Percentiles rank a stretch among this genome's conserved stretches.
Conservation (phyloP, 2,888 invertebrate genomes). For the Clistopyga incitator region DNA sequence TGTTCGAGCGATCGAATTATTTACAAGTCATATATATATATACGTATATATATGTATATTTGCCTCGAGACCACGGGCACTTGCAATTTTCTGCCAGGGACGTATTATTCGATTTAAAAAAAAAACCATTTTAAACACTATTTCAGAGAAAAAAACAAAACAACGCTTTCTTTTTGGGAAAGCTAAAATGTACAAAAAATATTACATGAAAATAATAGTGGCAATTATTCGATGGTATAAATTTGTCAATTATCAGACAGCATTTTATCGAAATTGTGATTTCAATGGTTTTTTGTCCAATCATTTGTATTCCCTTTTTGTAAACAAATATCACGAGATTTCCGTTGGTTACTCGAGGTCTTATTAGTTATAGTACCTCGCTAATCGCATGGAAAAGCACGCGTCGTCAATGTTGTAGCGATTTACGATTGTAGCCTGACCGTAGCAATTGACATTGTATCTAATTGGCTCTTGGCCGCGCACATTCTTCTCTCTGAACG, state of each 20-base stretch:
- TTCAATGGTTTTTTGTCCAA: constrained; percentile 9
- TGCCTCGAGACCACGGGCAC: constrained; percentile 4
- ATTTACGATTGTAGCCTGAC: constrained; percentile 27
- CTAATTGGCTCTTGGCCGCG: constrained; percentile 37
- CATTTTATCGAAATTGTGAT: background rate
- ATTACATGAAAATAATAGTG: background rate
- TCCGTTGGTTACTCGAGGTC: constrained; percentile 31
- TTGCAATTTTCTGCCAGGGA: background rate
- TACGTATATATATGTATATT: constrained; percentile 14
- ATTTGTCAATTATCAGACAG: background rate
- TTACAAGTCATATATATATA: constrained; percentile 47
- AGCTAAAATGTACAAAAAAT: constrained; percentile 2
- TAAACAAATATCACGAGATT: constrained; percentile 16
- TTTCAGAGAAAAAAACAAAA: constrained; percentile 16
- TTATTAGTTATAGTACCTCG: constrained; percentile 19
- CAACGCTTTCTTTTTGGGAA: no score
- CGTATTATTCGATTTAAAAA: background rate
- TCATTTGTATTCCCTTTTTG: background rate
- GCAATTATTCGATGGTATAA: background rate
- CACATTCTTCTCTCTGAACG: constrained; percentile 25
- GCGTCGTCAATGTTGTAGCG: constrained; percentile 30
- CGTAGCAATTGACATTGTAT: constrained; percentile 47
- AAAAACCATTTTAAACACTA: constrained; percentile 37
- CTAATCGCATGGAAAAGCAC: constrained; percentile 29
- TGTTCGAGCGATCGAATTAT: constrained; percentile 73